phyloP scores from a whole-genome alignment of 2,888 invertebrate species.

The Chironomus tentans region DNA sequence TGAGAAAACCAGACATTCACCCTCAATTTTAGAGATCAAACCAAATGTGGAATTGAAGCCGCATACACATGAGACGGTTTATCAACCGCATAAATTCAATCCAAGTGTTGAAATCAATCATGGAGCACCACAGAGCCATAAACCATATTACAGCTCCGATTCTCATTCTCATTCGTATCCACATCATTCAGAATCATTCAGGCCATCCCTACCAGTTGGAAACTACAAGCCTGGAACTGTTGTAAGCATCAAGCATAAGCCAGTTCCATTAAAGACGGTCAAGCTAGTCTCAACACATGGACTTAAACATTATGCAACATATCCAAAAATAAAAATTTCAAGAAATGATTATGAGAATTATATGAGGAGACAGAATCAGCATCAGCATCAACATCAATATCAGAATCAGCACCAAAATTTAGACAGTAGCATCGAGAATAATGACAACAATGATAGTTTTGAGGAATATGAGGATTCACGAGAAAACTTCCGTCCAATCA shows the following conservation, averaged over 20 bases:
- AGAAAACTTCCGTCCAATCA: constrained; percentile 29
- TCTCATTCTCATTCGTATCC: too few relatives aligned
- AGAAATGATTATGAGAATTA: constrained; percentile 10
- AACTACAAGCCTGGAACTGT: neutral
- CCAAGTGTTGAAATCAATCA: neutral
- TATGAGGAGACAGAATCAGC: neutral
- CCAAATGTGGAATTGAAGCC: constrained; percentile 1
- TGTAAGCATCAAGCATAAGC: constrained; percentile 33
- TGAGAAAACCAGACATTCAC: constrained; percentile 15
- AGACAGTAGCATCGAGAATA: neutral
- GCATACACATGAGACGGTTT: constrained; percentile 2
- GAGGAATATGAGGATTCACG: constrained; percentile 29
- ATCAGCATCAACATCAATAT: neutral
- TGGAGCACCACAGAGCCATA: neutral
- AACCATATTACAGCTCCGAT: neutral
- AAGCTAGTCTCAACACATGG: constrained; percentile 39
- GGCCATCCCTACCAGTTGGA: neutral
- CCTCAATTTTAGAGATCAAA: constrained; percentile 12
- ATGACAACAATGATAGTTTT: constrained; percentile 25
- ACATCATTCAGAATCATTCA: neutral
- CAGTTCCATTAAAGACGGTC: constrained; percentile 37
- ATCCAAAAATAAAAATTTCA: constrained; percentile 22
- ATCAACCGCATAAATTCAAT: constrained; percentile 12
- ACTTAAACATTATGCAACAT: constrained; percentile 42
- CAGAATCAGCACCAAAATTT: neutral